Percentiles rank a stretch among this genome's conserved stretches.
These are phyloP conservation scores for Sarcophaga carnaria DNA, from an alignment of 2,888 invertebrate species.

Conservation along the genomic window DNA sequence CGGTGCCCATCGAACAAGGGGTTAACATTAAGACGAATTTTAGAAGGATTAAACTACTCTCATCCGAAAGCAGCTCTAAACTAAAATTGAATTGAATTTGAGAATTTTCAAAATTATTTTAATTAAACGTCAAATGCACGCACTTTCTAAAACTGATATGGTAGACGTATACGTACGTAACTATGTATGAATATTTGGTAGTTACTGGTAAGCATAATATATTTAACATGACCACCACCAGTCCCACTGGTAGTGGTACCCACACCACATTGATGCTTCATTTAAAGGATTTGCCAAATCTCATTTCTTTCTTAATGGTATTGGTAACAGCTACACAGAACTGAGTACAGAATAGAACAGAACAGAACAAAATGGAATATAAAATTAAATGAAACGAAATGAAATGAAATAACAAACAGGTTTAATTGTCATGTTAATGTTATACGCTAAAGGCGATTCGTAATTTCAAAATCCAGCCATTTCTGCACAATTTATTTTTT, in stretches of 20 bases:
- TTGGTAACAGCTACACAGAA: neutral
- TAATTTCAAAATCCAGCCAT: slow-evolving; percentile 38
- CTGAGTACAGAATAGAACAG: neutral
- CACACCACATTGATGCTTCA: neutral
- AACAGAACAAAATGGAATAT: too few relatives aligned
- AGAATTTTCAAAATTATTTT: neutral
- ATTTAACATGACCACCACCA: neutral
- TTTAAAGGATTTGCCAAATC: neutral
- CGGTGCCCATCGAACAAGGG: neutral
- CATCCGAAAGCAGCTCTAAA: neutral
- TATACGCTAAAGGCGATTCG: slow-evolving; percentile 3
- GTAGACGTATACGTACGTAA: too few relatives aligned
- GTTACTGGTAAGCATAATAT: too few relatives aligned
- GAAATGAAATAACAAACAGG: neutral
- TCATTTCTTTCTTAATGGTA: neutral
- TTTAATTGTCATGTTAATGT: neutral
- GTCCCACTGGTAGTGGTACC: neutral
- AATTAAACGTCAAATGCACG: neutral
- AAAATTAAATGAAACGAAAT: neutral
- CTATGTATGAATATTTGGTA: too few relatives aligned
- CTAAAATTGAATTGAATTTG: neutral
- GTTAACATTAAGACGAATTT: neutral
- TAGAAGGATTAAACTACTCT: neutral
- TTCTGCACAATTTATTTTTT: slow-evolving; percentile 7
- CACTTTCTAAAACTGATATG: neutral